phyloP scores from a whole-genome alignment of 1,140 invertebrate genomes.

The Bombus superbus region DNA sequence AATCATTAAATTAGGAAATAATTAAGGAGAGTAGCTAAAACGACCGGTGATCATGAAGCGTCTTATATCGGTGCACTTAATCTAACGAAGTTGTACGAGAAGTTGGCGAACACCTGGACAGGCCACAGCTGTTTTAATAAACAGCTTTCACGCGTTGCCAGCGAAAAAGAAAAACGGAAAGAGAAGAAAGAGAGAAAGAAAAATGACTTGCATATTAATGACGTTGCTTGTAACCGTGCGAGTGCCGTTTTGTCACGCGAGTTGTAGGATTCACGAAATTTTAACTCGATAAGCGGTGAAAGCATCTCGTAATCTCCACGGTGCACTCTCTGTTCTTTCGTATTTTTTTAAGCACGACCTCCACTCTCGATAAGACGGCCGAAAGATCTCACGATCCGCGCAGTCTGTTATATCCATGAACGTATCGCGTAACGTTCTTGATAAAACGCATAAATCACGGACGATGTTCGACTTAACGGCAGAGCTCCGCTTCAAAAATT shows the following conservation, averaged over 20 bases:
- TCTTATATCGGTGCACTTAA: neutral
- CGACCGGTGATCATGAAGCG: neutral
- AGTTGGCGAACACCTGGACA: neutral
- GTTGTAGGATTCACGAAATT: neutral
- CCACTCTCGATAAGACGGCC: neutral
- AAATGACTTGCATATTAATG: neutral
- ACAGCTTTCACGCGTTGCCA: neutral
- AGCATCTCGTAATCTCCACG: neutral
- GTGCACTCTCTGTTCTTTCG: neutral
- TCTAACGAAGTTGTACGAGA: neutral
- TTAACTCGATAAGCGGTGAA: neutral
- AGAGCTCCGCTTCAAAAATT: neutral
- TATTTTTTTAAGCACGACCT: neutral
- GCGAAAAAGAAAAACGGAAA: neutral
- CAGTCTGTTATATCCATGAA: neutral
- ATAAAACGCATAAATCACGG: neutral
- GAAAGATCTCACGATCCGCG: neutral
- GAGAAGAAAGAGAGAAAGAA: neutral
- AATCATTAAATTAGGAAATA: neutral
- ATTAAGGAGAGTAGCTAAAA: neutral
- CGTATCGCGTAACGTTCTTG: neutral
- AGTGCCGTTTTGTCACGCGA: neutral
- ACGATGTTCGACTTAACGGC: neutral
- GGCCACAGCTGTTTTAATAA: neutral
- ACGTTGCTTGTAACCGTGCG: neutral